Evolutionary conservation across 2,888 invertebrate species (phyloP).

Genomic region (Heliconius cydno): DNA sequence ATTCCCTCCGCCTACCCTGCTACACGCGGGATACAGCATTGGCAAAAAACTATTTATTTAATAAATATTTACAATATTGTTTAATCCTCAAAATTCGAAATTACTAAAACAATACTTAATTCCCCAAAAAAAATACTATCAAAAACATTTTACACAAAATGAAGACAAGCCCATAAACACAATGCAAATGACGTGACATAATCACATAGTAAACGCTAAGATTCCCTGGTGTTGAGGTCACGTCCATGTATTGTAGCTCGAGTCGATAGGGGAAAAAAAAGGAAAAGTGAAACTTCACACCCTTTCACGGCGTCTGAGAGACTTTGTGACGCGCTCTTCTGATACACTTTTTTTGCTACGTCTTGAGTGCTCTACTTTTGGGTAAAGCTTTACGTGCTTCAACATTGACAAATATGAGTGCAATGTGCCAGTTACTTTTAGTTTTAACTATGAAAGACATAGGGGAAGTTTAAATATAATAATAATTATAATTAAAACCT

Average conservation of each 20-base stretch:
- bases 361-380: constrained; percentile 35
- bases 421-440: constrained; percentile 28
- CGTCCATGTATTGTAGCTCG: constrained; percentile 38
- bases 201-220: constrained; percentile 32
- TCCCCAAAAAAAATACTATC: too few relatives aligned
- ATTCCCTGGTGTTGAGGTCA: constrained; percentile 31
- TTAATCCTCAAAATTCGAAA: background rate
- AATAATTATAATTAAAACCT: too few relatives aligned
- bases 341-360: constrained; percentile 31
- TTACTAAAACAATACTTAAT: too few relatives aligned
- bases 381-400: constrained; percentile 35
- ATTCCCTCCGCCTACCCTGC: too few relatives aligned
- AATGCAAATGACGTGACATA: constrained; percentile 40
- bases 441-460: background rate
- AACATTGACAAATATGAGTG: constrained; percentile 27
- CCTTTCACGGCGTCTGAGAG: constrained; percentile 27
- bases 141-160: too few relatives aligned
- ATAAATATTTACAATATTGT: background rate
- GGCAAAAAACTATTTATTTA: too few relatives aligned
- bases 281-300: constrained; percentile 40
- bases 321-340: constrained; percentile 37
- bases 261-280: constrained; percentile 39
- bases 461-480: too few relatives aligned
- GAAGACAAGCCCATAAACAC: constrained; percentile 14
- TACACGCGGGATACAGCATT: too few relatives aligned